phyloP scores from a whole-genome alignment of 2,113 vertebrate species.

The Sinocyclocheilus anshuiensis region DNA sequence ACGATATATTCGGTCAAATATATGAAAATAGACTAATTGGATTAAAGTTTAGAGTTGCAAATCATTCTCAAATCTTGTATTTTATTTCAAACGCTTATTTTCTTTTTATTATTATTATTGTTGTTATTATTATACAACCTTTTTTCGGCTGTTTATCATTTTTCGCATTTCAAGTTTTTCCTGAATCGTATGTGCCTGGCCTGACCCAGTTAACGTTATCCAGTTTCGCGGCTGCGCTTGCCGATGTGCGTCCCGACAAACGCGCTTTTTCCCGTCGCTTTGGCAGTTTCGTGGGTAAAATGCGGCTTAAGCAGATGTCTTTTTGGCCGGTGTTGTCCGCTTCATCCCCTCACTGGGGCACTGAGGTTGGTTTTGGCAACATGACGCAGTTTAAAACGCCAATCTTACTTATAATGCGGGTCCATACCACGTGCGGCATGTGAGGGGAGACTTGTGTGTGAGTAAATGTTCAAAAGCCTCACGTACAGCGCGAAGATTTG shows the following conservation, averaged over 20 bases:
- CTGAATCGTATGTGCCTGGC: slow-evolving; percentile 56
- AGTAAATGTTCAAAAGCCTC: neutral
- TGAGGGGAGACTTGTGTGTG: slow-evolving; percentile 39
- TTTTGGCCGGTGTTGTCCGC: neutral
- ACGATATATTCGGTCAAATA: neutral
- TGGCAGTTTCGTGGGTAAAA: neutral
- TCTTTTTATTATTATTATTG: too few relatives aligned
- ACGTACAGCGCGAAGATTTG: neutral
- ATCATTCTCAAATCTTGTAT: neutral
- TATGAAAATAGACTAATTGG: neutral
- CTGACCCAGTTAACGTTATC: slow-evolving; percentile 76
- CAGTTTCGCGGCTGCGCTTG: slow-evolving; percentile 57
- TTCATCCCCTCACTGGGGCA: neutral
- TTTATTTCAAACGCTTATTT: neutral
- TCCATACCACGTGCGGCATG: slow-evolving; percentile 55
- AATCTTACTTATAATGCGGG: slow-evolving; percentile 57
- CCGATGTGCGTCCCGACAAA: slow-evolving; percentile 2
- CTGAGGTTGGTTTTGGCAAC: slow-evolving; percentile 52
- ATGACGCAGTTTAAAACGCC: slow-evolving; percentile 62
- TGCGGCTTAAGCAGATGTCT: neutral
- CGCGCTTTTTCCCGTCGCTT: neutral
- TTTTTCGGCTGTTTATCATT: neutral
- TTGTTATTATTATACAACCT: neutral
- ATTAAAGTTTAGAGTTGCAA: neutral
- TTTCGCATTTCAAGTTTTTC: slow-evolving; percentile 22